Evolutionary conservation across 1,140 invertebrate species (phyloP).

Genomic region (Bombus impatiens): DNA sequence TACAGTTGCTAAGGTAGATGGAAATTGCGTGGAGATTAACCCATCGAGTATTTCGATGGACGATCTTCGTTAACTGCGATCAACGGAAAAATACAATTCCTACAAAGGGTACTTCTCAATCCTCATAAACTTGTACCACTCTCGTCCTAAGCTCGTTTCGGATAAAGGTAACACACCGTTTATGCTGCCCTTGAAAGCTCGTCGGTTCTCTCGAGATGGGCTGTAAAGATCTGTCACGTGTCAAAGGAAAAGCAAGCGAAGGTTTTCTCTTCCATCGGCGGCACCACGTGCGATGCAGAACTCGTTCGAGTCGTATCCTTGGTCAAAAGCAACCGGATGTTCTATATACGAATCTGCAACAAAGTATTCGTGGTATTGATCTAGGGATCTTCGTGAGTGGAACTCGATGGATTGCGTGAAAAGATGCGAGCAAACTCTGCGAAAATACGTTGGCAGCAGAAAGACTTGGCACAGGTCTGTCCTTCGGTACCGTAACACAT

Average conservation of each 20-base stretch:
- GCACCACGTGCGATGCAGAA: conserved; percentile 4
- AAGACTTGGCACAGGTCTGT: conserved; percentile 10
- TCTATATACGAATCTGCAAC: neutral
- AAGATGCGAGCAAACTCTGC: neutral
- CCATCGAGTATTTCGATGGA: no score
- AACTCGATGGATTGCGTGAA: neutral
- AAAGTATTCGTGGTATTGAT: neutral
- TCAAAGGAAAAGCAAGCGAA: neutral
- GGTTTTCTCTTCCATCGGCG: no score
- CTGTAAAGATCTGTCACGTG: conserved; percentile 4
- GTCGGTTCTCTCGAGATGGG: no score
- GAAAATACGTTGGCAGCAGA: neutral
- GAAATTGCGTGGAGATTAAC: no score
- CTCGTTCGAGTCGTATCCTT: neutral
- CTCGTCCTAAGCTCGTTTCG: neutral
- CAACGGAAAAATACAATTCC: neutral
- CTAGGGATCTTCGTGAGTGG: neutral
- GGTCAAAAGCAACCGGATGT: neutral
- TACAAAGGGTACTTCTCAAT: neutral
- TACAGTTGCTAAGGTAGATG: no score
- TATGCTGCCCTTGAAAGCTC: neutral
- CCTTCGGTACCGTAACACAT: conserved; percentile 38
- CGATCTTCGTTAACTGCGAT: no score
- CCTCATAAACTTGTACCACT: neutral
- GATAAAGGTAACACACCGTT: neutral